Base-by-base conservation (phyloP, 2,888 invertebrate genomes). In the Stomorhina lunata region DNA sequence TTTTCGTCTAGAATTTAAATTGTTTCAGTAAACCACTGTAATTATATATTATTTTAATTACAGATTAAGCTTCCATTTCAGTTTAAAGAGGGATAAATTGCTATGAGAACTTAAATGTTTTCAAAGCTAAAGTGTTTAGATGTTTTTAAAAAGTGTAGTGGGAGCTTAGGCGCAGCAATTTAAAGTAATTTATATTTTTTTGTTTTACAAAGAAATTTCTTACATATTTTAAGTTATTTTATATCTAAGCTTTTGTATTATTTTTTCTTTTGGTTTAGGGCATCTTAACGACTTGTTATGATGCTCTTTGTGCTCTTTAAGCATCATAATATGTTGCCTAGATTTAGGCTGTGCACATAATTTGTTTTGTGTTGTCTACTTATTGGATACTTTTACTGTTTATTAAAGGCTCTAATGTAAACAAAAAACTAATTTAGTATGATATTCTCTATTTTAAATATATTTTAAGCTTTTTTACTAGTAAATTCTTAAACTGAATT, bases 21-120 rank as follows among this genome's bases (percentile, higher is more conserved):
- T 66, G 27, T 37, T 32, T 29, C 3, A 1, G 7, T 40, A 48
- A 55, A 57, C 15, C 15, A 29, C 37, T 53, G 55, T 55, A 34
- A 34, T 75, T 75, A 66, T 34, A 57, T 37, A 48, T 57, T 25
- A 7, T 55, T 43, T 27, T 50, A 59, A 68, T 59, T 68, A 22
- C 10, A 48, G 20, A 40, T 73, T 43, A 40, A 27, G 37, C 45
- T 37, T 12, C 4, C 22, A 55, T 9, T 63, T 63, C 53, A 32
- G n/a, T n/a, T n/a, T n/a, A n/a, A n/a, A n/a, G n/a, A 59, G 15
- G 20, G n/a, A 71, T 20, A 20, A 20, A 43, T 17, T 17, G 37
- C 34, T 15, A 5, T n/a, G 5, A n/a, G 1, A 43, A 43, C 17
- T 20, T 17, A 1, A 20, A 22, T 22, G 2, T 45, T 45, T 20